A percentile compares a stretch with the other conserved stretches of the same genome.
These are phyloP conservation scores for Melanotaenia maccullochi DNA, from an alignment of 2,797 vertebrate genomes.

Conservation along the genomic window DNA sequence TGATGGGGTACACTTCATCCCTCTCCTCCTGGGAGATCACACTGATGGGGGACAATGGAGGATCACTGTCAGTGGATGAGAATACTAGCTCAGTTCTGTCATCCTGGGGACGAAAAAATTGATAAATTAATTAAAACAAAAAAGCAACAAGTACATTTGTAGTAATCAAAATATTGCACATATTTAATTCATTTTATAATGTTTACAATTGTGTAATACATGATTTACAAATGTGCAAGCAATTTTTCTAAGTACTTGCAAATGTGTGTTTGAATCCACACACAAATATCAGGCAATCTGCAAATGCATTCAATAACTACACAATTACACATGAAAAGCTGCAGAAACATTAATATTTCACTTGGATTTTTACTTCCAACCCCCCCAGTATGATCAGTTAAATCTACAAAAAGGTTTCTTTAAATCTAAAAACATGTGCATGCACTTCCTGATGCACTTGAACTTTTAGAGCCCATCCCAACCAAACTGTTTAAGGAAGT, in stretches of 20 bases:
- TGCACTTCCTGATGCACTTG: no score
- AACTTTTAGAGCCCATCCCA: no score
- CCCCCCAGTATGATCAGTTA: no score
- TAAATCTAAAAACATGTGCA: no score
- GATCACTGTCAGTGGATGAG: constrained; percentile 73
- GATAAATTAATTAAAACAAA: background rate
- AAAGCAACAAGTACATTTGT: background rate
- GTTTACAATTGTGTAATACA: background rate
- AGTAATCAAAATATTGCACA: background rate
- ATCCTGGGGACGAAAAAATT: constrained; percentile 57
- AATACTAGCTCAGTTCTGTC: constrained; percentile 57
- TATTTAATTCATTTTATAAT: background rate
- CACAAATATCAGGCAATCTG: no score
- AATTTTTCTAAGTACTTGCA: background rate
- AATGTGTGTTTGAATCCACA: no score
- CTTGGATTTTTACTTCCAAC: no score
- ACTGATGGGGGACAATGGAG: constrained; percentile 80
- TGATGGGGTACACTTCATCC: constrained; percentile 57
- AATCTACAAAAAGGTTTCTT: no score
- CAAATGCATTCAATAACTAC: no score
- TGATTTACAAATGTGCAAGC: background rate
- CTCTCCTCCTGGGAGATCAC: constrained; percentile 68
- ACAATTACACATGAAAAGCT: no score
- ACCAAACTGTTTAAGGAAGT: no score
- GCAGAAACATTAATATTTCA: no score